phyloP scores from a whole-genome alignment of 2,888 invertebrate species.

The Caenorhabditis doughertyi region DNA sequence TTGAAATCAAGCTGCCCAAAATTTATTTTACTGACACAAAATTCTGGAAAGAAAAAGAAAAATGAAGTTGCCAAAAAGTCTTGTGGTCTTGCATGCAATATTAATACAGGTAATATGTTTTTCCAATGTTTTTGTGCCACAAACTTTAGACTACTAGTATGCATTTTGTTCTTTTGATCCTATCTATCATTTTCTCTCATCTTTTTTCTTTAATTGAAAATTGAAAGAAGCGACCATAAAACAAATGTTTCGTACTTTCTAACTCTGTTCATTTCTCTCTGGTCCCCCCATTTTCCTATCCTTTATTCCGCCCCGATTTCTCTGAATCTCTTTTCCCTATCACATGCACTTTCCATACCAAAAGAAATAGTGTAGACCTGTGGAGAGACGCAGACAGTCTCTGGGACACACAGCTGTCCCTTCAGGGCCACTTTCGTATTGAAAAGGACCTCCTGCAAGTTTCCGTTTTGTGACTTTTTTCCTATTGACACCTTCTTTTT shows the following conservation, averaged over 20 bases:
- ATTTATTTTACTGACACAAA: too few relatives aligned
- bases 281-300: neutral
- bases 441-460: neutral
- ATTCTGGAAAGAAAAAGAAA: too few relatives aligned
- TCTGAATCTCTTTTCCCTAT: neutral
- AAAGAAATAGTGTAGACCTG: neutral
- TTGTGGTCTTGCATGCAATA: too few relatives aligned
- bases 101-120: too few relatives aligned
- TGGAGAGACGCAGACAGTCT: slow-evolving; percentile 16
- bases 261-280: neutral
- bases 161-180: neutral
- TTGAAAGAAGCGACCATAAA: neutral
- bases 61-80: too few relatives aligned
- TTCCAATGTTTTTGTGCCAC: too few relatives aligned
- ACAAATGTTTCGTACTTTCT: neutral
- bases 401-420: slow-evolving; percentile 18
- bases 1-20: too few relatives aligned
- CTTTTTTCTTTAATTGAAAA: neutral
- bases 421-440: neutral
- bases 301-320: neutral
- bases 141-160: too few relatives aligned
- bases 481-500: slow-evolving; percentile 1
- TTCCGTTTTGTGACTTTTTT: slow-evolving; percentile 13
- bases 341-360: neutral
- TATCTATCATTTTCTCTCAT: neutral